Conservation (phyloP, 2,113 vertebrate genomes). For the Ardeotis arabs region DNA sequence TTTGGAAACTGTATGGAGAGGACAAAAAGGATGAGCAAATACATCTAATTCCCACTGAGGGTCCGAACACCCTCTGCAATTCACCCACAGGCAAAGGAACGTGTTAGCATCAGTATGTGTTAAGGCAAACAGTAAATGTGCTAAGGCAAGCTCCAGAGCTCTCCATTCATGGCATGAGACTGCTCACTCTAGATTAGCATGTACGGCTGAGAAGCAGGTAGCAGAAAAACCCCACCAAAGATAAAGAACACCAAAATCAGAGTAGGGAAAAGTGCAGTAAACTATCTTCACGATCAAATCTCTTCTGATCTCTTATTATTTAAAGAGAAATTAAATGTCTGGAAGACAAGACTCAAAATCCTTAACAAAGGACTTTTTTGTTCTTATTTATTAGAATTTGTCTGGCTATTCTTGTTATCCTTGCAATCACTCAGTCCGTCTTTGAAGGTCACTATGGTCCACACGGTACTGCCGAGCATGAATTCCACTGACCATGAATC, state of each 20-base stretch:
- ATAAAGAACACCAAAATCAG: neutral
- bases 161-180: neutral
- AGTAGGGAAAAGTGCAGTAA: neutral
- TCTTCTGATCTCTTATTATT: neutral
- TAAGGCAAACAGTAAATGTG: neutral
- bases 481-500: neutral
- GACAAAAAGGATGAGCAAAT: neutral
- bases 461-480: neutral
- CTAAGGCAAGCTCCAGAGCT: neutral
- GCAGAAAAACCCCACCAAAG: neutral
- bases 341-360: neutral
- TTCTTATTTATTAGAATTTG: neutral
- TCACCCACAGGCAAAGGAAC: neutral
- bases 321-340: neutral
- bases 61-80: neutral
- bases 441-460: neutral
- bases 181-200: fast-evolving
- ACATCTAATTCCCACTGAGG: neutral
- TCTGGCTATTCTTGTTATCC: neutral
- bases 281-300: neutral
- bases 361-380: neutral
- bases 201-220: neutral
- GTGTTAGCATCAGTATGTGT: neutral
- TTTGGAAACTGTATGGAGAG: neutral
- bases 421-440: neutral